Base-by-base conservation (phyloP, 1,140 invertebrate species). In the Alviniconcha marisindica region DNA sequence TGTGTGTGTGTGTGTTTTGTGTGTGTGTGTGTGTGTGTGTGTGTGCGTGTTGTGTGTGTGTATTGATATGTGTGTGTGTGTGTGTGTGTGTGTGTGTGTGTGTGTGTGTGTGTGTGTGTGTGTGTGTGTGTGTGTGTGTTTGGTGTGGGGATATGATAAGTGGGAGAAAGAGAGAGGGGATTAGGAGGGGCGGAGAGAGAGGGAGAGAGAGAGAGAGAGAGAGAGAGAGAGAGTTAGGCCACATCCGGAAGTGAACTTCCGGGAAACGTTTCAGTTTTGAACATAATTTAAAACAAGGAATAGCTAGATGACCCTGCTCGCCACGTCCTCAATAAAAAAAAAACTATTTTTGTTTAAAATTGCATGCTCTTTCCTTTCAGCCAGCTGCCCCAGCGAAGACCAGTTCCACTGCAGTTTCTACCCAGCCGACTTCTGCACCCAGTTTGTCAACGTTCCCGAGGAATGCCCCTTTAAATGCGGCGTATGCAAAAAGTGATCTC, bases 381-480 rank as follows among this genome's bases (percentile, higher is more conserved):
- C 78, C 33, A 44, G 85, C 48, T 88, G 88, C 54, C 80, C 85
- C 2, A n/a, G 38, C 0, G 66, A 63, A 1, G 85, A 88, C 40
- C 42, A 60, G n/a, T 56, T 36, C 33, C 83, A 87, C 73, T 88
- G 87, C 69, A 78, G n/a, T 3, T 80, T 79, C 56, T 89, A 87
- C 83, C 81, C 81, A 0, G 63, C 56, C 24, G 40, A 31, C 33
- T 82, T 84, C 73, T 88, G 87, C 60, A 15, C 14, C 1, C 36
- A 82, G 33, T 89, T 84, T 79, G 63, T 60, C 51, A 89, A 89
- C 77, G 86, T 89, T 2, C 86, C 89, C 0, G 60, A 83, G 28
- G 85, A 88, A 48, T 89, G 89, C 66, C 89, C 87, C 10, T 31
- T 77, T 21, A 85, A 82, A 77, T 89, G 89, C 85, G 85, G 85